Conservation (phyloP, 2,888 invertebrate species). For the Altica lythri region DNA sequence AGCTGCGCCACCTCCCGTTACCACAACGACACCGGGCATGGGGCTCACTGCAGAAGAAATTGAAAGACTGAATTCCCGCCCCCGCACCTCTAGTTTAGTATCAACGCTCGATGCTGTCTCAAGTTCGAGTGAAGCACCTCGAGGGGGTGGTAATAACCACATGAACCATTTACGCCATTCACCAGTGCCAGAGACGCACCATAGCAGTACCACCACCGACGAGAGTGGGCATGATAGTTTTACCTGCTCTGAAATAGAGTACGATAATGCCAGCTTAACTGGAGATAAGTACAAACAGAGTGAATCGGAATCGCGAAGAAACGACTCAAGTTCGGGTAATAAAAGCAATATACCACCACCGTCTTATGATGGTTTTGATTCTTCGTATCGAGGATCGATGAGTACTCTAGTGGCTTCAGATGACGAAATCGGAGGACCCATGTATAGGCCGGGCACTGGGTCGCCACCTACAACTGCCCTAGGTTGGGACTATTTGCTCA, state of each 20-base stretch:
- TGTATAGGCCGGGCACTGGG: conserved; percentile 80
- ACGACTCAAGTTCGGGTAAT: conserved; percentile 55
- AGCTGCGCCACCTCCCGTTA: conserved; percentile 70
- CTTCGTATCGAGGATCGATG: conserved; percentile 90
- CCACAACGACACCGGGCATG: conserved; percentile 72
- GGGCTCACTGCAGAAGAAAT: conserved; percentile 93
- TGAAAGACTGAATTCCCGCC: conserved; percentile 84
- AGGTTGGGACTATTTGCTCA: conserved; percentile 92
- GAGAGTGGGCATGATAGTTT: conserved; percentile 97
- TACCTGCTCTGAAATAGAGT: conserved; percentile 97
- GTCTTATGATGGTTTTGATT: conserved; percentile 90
- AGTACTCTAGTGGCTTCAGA: conserved; percentile 94
- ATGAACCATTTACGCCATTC: conserved; percentile 71
- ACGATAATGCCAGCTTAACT: conserved; percentile 85
- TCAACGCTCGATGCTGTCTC: conserved; percentile 94
- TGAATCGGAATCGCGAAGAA: conserved; percentile 50
- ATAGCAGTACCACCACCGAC: conserved; percentile 83
- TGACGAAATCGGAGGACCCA: conserved; percentile 80
- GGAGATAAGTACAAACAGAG: conserved; percentile 70
- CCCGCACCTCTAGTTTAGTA: conserved; percentile 87
- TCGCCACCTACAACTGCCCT: conserved; percentile 78
- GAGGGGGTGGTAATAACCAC: conserved; percentile 70
- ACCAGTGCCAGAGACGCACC: conserved; percentile 72
- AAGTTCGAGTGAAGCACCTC: conserved; percentile 81
- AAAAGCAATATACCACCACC: conserved; percentile 74